A percentile compares a stretch with the other conserved stretches of the same genome.
These are phyloP conservation scores for Drosophila elegans DNA, from an alignment of 1,140 invertebrate species.

Conservation along the genomic window DNA sequence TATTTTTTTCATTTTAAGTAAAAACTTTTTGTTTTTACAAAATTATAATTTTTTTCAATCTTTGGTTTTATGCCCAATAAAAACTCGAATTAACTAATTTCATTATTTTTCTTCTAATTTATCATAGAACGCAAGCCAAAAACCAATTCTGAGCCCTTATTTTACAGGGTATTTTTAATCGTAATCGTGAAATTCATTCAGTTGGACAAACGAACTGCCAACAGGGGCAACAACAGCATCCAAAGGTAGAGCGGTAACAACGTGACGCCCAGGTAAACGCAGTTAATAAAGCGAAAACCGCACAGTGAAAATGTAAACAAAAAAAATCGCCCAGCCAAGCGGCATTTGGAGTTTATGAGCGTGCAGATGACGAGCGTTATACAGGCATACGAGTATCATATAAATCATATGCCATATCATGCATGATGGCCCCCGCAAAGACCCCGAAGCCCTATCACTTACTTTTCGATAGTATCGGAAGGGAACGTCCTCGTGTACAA, in stretches of 20 bases:
- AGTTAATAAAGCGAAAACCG: constrained; percentile 80
- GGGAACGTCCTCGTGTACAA: constrained; percentile 84
- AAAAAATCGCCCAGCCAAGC: constrained; percentile 55
- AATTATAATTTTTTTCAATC: no score
- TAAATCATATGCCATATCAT: constrained; percentile 53
- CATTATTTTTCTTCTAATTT: no score
- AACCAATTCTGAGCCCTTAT: not conserved
- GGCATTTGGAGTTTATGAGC: constrained; percentile 43
- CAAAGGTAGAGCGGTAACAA: constrained; percentile 39
- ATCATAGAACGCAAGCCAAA: no score
- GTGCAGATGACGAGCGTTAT: constrained; percentile 43
- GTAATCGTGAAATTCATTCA: constrained; percentile 74
- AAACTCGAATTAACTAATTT: no score
- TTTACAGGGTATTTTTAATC: constrained; percentile 29
- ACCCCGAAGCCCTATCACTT: constrained; percentile 43
- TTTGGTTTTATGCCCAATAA: no score
- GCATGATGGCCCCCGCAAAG: constrained; percentile 29
- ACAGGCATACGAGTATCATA: constrained; percentile 3
- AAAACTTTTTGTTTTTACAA: no score
- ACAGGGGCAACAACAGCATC: constrained; percentile 37
- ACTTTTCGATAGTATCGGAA: constrained; percentile 84
- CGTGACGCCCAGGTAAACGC: constrained; percentile 64
- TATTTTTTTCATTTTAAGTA: no score
- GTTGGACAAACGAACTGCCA: constrained; percentile 30
- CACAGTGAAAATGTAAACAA: constrained; percentile 80